Evolutionary conservation across 1,140 invertebrate genomes (phyloP).

Genomic region (Nylanderia fulva): DNA sequence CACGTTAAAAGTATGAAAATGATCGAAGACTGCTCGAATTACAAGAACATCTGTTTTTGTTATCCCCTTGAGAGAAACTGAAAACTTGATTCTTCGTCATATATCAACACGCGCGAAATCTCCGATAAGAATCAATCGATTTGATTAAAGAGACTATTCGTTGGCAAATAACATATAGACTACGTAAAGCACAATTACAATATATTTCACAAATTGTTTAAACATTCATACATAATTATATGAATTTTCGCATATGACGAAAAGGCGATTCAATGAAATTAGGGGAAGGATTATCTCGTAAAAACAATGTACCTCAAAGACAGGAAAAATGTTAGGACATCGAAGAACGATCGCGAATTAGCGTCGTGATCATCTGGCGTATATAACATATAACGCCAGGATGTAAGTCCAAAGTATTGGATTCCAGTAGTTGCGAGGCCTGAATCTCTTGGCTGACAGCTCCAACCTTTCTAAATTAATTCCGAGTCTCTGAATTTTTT

Average conservation of each 20-base stretch:
- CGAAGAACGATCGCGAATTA: constrained; percentile 63
- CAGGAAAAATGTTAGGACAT: constrained; percentile 68
- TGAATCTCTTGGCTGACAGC: constrained; percentile 62
- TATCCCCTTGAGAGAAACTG: neutral
- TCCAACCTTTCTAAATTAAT: constrained; percentile 42
- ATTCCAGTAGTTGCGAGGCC: constrained; percentile 65
- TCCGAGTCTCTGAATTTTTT: constrained; percentile 52
- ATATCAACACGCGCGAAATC: neutral
- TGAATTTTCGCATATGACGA: constrained; percentile 81
- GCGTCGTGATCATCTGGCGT: constrained; percentile 41
- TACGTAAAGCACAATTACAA: constrained; percentile 85
- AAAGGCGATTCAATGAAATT: constrained; percentile 80
- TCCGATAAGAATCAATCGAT: neutral
- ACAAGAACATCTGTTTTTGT: neutral
- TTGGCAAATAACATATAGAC: constrained; percentile 81
- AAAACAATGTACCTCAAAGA: constrained; percentile 72
- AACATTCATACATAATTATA: constrained; percentile 86
- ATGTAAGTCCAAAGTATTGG: constrained; percentile 37
- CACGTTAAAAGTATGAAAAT: constrained; percentile 21
- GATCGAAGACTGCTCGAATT: constrained; percentile 23
- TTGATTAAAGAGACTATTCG: constrained; percentile 67
- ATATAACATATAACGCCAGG: constrained; percentile 46
- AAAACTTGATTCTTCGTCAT: neutral
- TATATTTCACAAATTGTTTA: constrained; percentile 85
- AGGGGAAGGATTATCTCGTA: constrained; percentile 69